Conservation (phyloP, 2,113 vertebrate species). For the Trematomus loennbergii region DNA sequence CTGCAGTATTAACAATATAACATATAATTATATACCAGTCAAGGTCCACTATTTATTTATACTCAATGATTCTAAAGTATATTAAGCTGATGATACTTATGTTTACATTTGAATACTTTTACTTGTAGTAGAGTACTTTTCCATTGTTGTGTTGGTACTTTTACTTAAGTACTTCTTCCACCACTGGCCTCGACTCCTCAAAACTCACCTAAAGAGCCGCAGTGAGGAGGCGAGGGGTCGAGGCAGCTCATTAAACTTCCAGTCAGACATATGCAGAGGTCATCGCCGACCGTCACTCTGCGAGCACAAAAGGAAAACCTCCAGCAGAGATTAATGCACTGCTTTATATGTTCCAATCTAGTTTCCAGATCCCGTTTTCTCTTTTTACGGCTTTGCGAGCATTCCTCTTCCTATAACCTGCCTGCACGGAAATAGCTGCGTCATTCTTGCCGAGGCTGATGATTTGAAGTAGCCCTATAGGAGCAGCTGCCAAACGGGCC, state of each 20-base stretch:
- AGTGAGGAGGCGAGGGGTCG: constrained; percentile 29
- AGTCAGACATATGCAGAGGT: constrained; percentile 65
- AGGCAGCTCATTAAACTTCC: constrained; percentile 49
- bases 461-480: constrained; percentile 67
- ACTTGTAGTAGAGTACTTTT: not conserved
- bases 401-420: constrained; percentile 77
- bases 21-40: not conserved
- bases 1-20: not conserved
- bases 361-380: constrained; percentile 79
- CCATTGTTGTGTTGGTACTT: not conserved
- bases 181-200: not conserved
- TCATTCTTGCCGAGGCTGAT: constrained; percentile 65
- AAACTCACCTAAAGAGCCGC: constrained; percentile 44
- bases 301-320: constrained; percentile 57
- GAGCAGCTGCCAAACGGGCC: constrained; percentile 63
- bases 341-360: constrained; percentile 78
- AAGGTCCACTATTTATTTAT: not conserved
- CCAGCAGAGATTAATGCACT: constrained; percentile 79
- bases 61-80: no score
- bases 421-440: constrained; percentile 76
- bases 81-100: not conserved
- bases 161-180: not conserved
- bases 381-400: constrained; percentile 74
- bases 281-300: constrained; percentile 29
- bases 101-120: not conserved